Evolutionary conservation across 2,888 invertebrate genomes (phyloP), one percentile per base, ranked within the genome.

Genomic region (Nipponacmea schrenckii): DNA sequence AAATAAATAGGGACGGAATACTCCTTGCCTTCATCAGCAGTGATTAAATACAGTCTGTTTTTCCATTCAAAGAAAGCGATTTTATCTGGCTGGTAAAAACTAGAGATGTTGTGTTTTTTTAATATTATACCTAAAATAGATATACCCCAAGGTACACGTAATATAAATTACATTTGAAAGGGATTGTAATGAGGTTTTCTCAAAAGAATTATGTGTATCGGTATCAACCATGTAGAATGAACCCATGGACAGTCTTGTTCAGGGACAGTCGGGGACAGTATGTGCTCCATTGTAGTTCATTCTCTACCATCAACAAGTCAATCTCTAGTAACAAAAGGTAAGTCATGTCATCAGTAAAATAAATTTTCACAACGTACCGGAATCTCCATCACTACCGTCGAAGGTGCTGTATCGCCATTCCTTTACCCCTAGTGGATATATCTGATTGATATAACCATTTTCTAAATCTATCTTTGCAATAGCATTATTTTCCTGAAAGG

Each of bases 401-500:
- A 71, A 48, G 14, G 10, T 27, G 2, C 26, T 31, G 4, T 44
- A 24, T n/a, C 48, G 14, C 67, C 67, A 71, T 24, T 62, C 45
- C 48, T 71, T 71, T 24, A 26, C 64, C 14, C 71, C 71, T 44
- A 71, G 24, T 24, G 67, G 46, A 39, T 63, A 62, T 17, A 71
- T 67, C 46, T 45, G 45, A 15, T 20, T 26, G 10, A 71, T n/a
- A 14, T 27, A 20, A 20, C 15, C 12, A 31, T 45, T 62, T n/a
- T 39, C 45, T 46, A 71, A 26, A 44, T 67, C 62, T 14, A 71
- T 27, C 24, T 39, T 62, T 5, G 62, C 66, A 10, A 71, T 45
- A 15, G 71, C 71, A 62, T 71, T 71, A 63, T 71, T 71, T 48
- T 71, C 71, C 71, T 71, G 27, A 27, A 64, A 68, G 20, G 8